These are phyloP conservation scores for Ochotona princeps DNA, from an alignment of 2,113 vertebrate species.

Conservation along the genomic window DNA sequence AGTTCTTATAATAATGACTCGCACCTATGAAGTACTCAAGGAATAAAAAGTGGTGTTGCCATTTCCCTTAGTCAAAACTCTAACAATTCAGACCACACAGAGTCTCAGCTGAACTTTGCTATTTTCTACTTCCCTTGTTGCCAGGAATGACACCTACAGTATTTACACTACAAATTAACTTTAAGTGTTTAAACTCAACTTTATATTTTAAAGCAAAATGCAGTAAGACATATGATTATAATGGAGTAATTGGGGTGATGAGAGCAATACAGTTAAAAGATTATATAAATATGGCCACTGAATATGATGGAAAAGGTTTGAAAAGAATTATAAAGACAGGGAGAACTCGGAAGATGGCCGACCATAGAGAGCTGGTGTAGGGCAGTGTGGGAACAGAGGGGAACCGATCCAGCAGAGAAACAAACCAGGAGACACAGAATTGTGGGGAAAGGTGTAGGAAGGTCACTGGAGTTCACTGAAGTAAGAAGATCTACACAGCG, in stretches of 20 bases:
- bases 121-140: background rate
- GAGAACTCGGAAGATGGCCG: no score
- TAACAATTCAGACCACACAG: background rate
- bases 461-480: no score
- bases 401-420: no score
- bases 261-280: background rate
- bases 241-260: background rate
- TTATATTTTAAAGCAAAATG: slow-evolving; percentile 6
- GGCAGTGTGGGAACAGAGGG: no score
- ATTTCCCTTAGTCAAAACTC: background rate
- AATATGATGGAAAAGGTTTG: background rate
- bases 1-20: no score
- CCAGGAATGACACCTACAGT: background rate
- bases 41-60: background rate
- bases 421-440: no score
- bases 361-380: no score
- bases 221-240: background rate
- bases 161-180: background rate
- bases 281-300: background rate
- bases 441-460: no score
- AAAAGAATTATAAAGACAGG: background rate
- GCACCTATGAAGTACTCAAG: background rate
- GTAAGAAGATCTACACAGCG: no score
- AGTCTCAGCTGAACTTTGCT: background rate
- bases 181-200: background rate